These are phyloP conservation scores for Lasioglossum marginatum DNA, from an alignment of 2,888 invertebrate species.

Conservation along the genomic window DNA sequence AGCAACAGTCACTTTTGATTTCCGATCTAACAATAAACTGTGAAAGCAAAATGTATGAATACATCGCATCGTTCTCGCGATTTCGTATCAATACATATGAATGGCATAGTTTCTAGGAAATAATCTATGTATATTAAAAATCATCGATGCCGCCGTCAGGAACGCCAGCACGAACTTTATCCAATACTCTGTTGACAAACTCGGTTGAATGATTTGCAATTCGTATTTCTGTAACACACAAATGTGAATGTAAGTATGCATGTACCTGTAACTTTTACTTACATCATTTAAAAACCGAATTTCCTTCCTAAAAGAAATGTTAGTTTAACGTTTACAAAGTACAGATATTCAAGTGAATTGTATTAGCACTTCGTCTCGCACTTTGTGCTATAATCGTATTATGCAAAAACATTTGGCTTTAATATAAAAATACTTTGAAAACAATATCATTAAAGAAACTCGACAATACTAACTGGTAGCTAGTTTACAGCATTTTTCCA, in stretches of 20 bases:
- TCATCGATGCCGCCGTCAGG: constrained; percentile 92
- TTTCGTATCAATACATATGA: constrained; percentile 26
- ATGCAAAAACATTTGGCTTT: not conserved
- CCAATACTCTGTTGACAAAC: constrained; percentile 96
- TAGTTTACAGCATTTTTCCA: constrained; percentile 89
- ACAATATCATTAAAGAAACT: not conserved
- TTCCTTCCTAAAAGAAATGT: not conserved
- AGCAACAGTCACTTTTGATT: constrained; percentile 14
- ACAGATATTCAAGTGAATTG: not conserved
- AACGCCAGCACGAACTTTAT: constrained; percentile 93
- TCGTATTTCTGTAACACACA: constrained; percentile 88
- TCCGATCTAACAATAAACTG: constrained; percentile 14
- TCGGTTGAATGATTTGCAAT: constrained; percentile 97
- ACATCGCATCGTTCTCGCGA: constrained; percentile 42
- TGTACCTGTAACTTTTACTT: not conserved
- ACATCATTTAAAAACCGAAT: not conserved
- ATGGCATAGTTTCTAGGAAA: constrained; percentile 50
- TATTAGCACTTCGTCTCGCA: not conserved
- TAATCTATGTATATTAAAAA: constrained; percentile 84
- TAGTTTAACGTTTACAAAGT: not conserved
- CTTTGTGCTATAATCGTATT: not conserved
- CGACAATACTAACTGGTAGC: constrained; percentile 89
- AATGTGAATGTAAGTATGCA: constrained; percentile 1
- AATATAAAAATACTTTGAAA: not conserved
- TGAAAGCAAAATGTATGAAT: constrained; percentile 19